These are phyloP conservation scores for Mythimna impura DNA, from an alignment of 2,888 invertebrate genomes.

Conservation along the genomic window DNA sequence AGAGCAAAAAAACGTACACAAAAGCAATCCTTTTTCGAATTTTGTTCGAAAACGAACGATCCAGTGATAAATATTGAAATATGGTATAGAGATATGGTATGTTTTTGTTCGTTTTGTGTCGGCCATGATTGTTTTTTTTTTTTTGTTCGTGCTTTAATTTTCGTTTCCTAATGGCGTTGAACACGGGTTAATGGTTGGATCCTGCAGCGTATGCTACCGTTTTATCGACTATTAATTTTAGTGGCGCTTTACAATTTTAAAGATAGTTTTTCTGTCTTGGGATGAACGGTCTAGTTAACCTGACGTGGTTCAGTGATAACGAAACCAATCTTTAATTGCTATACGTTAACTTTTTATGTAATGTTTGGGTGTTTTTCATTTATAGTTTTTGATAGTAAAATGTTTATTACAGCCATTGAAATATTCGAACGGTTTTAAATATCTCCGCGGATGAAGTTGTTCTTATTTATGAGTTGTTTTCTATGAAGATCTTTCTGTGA, in stretches of 20 bases:
- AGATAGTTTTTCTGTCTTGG: constrained; percentile 16
- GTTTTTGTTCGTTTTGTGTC: constrained; percentile 76
- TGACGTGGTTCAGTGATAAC: constrained; percentile 15
- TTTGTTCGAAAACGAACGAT: constrained; percentile 89
- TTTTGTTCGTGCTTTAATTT: constrained; percentile 68
- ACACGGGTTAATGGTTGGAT: constrained; percentile 80
- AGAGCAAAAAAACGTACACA: constrained; percentile 71
- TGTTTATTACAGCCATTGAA: constrained; percentile 49
- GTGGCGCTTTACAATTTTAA: constrained; percentile 62
- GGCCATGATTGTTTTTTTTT: constrained; percentile 55
- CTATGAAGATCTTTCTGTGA: not conserved
- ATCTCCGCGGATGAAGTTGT: constrained; percentile 36
- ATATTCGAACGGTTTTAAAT: constrained; percentile 36
- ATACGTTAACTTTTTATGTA: constrained; percentile 34
- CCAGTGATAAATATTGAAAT: constrained; percentile 89
- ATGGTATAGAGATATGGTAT: constrained; percentile 87
- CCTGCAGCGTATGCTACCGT: constrained; percentile 82
- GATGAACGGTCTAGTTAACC: constrained; percentile 15
- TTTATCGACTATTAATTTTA: constrained; percentile 85
- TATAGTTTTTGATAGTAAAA: constrained; percentile 37
- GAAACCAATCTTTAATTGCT: constrained; percentile 58
- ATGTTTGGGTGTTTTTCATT: constrained; percentile 42
- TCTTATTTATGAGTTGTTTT: constrained; percentile 27
- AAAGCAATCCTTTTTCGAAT: constrained; percentile 80
- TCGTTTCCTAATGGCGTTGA: constrained; percentile 80